Evolutionary conservation across 2,888 invertebrate genomes (phyloP).

Genomic region (Neoitamus cyanurus): DNA sequence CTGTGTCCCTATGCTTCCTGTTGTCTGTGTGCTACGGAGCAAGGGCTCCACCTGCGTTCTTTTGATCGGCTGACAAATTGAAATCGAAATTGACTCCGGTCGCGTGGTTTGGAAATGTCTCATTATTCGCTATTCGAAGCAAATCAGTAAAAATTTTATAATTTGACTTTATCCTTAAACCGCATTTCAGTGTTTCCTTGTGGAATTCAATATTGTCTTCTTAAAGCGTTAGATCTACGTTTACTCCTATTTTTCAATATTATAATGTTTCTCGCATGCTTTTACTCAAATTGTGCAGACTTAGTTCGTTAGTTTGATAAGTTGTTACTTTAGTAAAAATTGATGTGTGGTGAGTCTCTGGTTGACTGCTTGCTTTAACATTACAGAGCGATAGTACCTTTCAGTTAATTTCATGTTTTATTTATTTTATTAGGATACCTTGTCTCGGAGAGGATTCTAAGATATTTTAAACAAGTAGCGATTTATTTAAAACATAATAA

Average conservation of each 20-base stretch:
- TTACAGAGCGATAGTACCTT: not conserved
- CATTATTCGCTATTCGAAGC: not conserved
- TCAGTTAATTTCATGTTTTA: not conserved
- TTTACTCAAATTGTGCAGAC: conserved; percentile 28
- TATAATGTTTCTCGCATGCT: not conserved
- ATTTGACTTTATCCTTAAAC: conserved; percentile 13
- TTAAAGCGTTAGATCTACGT: conserved; percentile 41
- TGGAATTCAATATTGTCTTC: conserved; percentile 42
- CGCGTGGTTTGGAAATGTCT: not conserved
- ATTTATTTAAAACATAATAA: not conserved
- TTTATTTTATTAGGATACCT: not conserved
- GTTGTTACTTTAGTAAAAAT: not conserved
- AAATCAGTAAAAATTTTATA: not conserved
- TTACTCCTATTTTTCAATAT: conserved; percentile 9
- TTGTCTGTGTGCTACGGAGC: not conserved
- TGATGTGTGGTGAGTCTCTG: not conserved
- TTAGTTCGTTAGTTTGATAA: conserved; percentile 22
- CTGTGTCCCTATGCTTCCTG: not conserved
- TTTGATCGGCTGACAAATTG: conserved; percentile 17
- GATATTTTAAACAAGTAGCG: not conserved
- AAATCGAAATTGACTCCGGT: conserved; percentile 21
- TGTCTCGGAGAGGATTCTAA: not conserved
- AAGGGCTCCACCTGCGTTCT: not conserved
- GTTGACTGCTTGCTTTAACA: not conserved
- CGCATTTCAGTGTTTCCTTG: conserved; percentile 29